phyloP scores from a whole-genome alignment of 2,797 vertebrate genomes.

The Sternarchorhynchus goeldii region DNA sequence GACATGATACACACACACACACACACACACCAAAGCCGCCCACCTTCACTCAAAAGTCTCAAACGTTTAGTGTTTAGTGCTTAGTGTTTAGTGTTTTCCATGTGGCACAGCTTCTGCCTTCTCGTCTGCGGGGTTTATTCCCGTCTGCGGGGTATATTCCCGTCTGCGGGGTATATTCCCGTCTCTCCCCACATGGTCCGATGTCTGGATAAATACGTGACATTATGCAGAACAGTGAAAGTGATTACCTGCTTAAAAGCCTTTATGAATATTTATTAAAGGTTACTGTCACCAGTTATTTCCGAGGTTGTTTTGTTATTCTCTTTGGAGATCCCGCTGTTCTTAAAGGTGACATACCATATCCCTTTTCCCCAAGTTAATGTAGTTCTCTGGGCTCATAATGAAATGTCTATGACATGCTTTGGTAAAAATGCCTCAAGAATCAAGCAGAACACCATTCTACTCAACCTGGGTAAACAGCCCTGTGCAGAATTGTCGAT shows the following conservation, averaged over 20 bases:
- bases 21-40: conserved; percentile 40
- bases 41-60: conserved; percentile 36
- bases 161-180: conserved; percentile 52
- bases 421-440: no score
- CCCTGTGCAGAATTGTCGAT: no score
- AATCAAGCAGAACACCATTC: no score
- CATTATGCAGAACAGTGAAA: conserved; percentile 73
- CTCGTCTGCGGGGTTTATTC: conserved; percentile 51
- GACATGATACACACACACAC: conserved; percentile 39
- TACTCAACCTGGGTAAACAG: no score
- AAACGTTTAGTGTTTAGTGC: conserved; percentile 38
- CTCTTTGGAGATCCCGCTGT: conserved; percentile 57
- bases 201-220: conserved; percentile 72
- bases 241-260: conserved; percentile 73
- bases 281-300: conserved; percentile 62
- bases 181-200: conserved; percentile 61
- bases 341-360: conserved; percentile 8
- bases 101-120: conserved; percentile 47
- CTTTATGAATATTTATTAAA: conserved; percentile 75
- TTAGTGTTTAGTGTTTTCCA: conserved; percentile 33
- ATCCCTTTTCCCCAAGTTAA: no score
- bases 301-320: conserved; percentile 62
- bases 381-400: no score
- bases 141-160: conserved; percentile 51
- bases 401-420: no score